Evolutionary conservation across 2,888 invertebrate genomes (phyloP).

Genomic region (Agrochola circellaris): DNA sequence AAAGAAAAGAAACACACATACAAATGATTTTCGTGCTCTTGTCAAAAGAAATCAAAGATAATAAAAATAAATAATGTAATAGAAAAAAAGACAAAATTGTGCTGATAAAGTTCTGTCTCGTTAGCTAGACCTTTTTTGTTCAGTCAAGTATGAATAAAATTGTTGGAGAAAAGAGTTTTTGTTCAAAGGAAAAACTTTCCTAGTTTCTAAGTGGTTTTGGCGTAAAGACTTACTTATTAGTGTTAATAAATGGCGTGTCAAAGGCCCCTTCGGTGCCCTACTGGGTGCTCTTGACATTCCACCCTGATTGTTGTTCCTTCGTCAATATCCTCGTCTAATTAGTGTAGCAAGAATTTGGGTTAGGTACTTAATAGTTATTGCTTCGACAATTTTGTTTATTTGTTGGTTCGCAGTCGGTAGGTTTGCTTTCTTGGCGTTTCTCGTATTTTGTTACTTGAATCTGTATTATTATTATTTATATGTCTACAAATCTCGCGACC

Average conservation of each 20-base stretch:
- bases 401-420: not conserved
- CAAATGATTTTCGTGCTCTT: not conserved
- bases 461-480: too few relatives aligned
- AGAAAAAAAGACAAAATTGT: not conserved
- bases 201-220: constrained; percentile 8
- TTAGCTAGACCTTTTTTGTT: constrained; percentile 45
- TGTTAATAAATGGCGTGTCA: constrained; percentile 40
- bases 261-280: constrained; percentile 4
- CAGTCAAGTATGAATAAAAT: constrained; percentile 14
- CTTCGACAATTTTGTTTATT: constrained; percentile 40
- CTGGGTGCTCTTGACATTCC: constrained; percentile 30
- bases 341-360: constrained; percentile 28
- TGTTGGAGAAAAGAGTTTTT: not conserved
- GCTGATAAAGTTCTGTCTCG: constrained; percentile 25
- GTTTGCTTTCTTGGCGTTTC: not conserved
- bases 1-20: not conserved
- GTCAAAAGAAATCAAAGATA: constrained; percentile 36
- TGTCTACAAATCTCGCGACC: too few relatives aligned
- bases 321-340: constrained; percentile 50
- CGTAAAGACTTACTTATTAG: constrained; percentile 4
- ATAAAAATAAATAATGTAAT: constrained; percentile 12
- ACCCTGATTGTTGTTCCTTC: constrained; percentile 39
- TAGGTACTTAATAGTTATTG: constrained; percentile 23
- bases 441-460: not conserved
- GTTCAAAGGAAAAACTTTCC: not conserved